Percentiles rank a stretch among this genome's conserved stretches.
Conservation (phyloP, 2,888 invertebrate species). For the Automeris io region DNA sequence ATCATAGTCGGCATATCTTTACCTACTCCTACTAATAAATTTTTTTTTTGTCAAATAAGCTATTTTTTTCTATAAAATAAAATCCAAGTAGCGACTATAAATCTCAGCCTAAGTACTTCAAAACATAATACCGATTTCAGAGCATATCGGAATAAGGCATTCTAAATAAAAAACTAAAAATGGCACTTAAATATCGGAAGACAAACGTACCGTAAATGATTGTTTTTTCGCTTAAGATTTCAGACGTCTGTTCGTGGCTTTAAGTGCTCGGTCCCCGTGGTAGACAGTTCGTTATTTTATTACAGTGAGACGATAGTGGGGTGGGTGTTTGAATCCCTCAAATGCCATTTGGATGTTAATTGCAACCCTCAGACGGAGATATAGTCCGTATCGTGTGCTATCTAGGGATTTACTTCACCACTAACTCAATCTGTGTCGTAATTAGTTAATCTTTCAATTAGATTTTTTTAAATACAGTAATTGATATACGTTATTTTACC, state of each 20-base stretch:
- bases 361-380: slow-evolving; percentile 5
- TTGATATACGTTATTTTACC: too few species aligned
- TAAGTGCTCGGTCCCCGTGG: slow-evolving; percentile 16
- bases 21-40: too few species aligned
- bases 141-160: too few species aligned
- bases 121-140: too few species aligned
- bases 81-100: too few species aligned
- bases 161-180: too few species aligned
- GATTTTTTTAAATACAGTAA: not conserved
- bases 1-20: too few species aligned
- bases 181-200: too few species aligned
- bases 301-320: slow-evolving; percentile 12
- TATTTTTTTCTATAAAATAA: too few species aligned
- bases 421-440: slow-evolving; percentile 2
- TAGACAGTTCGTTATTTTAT: slow-evolving; percentile 17
- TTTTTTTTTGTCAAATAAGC: too few species aligned
- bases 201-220: not conserved
- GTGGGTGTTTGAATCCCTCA: slow-evolving; percentile 12
- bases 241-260: slow-evolving; percentile 9
- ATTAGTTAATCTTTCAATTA: not conserved
- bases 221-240: not conserved
- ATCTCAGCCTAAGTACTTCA: too few species aligned
- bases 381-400: slow-evolving; percentile 4
- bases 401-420: not conserved
- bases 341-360: slow-evolving; percentile 9